Base-by-base conservation (phyloP, 2,797 vertebrate genomes). In the Tokudaia muenninki region DNA sequence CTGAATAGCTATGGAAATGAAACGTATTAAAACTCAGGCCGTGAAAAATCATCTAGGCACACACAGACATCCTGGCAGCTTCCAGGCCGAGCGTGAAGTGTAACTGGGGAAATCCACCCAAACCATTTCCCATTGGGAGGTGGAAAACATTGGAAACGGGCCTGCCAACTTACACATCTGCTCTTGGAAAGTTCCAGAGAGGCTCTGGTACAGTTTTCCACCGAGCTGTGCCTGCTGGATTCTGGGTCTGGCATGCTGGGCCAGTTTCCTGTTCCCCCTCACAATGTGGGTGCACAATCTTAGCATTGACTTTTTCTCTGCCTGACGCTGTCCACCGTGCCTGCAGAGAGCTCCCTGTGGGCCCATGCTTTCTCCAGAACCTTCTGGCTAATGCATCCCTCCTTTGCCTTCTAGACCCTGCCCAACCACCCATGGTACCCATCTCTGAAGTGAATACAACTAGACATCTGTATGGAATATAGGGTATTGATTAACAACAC, bases 151-250 rank as follows among this genome's bases (percentile, higher is more conserved):
- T 6, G 37, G 87, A 83, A 72, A 26, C 65, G 13, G 65, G 4
- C 7, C 37, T 1, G 82, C 41, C 4, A 74, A 24, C 37, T 2
- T 22, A 1, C 8, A n/a, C 90, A 6, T 57, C 7, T 14, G 21
- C 57, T 50, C 92, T 11, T 0, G 3, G 72, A 37, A 41, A 41
- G 65, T 50, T 84, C 37, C 6, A 0, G 2, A 1, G 47, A 65
- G 50, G 88, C 75, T 83, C 63, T 0, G 0, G 41, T 7, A 5
- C 26, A 0, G 61, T 29, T 47, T 41, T 37, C 74, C 17, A 0
- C 0, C 0, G 0, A 0, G 17, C 5, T 10, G 11, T 3, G 0
- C 26, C n/a, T 50, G 57, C 37, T 0, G 41, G 50, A n/a, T 8
- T 1, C 31, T 5, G 8, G 37, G 24, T 41, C 82, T 26, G 44